Percentiles rank a stretch among this genome's conserved stretches.
Evolutionary conservation across 35 echinoderm and acorn worm genomes (phyloP).

Genomic region (Holothuria glaberrima): DNA sequence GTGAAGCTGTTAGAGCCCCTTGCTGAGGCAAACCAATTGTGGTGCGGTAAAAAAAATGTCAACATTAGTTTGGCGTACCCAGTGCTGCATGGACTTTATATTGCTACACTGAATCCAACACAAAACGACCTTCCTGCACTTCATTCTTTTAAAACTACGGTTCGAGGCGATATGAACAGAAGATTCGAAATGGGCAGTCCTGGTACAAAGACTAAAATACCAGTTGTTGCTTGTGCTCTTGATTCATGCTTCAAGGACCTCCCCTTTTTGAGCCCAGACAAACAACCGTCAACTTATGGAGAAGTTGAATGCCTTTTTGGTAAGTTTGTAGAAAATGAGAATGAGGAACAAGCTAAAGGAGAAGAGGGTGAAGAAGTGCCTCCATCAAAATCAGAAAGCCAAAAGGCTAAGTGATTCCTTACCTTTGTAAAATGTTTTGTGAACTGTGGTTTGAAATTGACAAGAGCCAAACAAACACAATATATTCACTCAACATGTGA

Average conservation of each 20-base stretch:
- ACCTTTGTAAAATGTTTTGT: too few species aligned
- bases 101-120: neutral
- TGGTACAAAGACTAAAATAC: neutral
- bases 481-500: too few species aligned
- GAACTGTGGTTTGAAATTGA: too few species aligned
- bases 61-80: slow-evolving; percentile 21
- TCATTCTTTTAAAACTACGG: neutral
- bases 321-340: neutral
- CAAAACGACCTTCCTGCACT: neutral
- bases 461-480: too few species aligned
- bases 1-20: neutral
- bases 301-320: slow-evolving; percentile 1
- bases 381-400: too few species aligned
- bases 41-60: slow-evolving; percentile 21
- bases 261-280: slow-evolving; percentile 18
- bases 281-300: neutral
- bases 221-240: slow-evolving; percentile 24
- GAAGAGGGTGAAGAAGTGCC: neutral
- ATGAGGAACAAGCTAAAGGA: slow-evolving; percentile 3
- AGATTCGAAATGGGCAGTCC: neutral
- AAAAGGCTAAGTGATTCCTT: too few species aligned
- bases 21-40: slow-evolving; percentile 6
- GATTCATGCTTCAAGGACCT: neutral
- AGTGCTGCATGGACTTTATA: slow-evolving; percentile 1
- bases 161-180: neutral